Evolutionary conservation across 64 coral and sea anemone species (phyloP), one percentile per base, ranked within the genome.

Genomic region (Montipora foliosa): DNA sequence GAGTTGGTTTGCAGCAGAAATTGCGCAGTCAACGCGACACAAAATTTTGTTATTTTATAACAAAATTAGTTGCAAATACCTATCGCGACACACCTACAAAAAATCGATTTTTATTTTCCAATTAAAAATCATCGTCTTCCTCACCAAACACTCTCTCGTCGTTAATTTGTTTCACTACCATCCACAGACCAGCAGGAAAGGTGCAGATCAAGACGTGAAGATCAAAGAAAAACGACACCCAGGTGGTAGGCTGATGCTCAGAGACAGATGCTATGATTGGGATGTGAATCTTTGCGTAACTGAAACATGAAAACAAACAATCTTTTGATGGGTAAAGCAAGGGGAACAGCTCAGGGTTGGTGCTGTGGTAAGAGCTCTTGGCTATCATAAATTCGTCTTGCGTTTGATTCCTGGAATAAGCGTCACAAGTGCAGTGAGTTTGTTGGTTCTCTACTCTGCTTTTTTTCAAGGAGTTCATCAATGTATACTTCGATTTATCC

Each of bases 181-280:
- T 94, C 98, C 98, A 99, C 3, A 99, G 80, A 2, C 98, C 98
- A 87, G 98, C 98, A 72, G 98, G 98, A 67, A 99, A 99, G 44
- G 98, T 99, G 67, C 98, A 99, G 20, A 90, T 90, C 16, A 99
- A 74, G 55, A 99, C 84, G 20, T 99, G 98, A 49, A 99, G 95
- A 49, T 99, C 98, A 90, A 99, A 99, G 69, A 99, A 99, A 79
- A 99, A 99, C 3, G 98, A 99, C 20, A 99, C 98, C 98, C 98
- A 99, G 0, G 98, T 99, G 13, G 98, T 99, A 3, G 98, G 98
- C 17, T 99, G 98, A 90, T 99, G 98, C 61, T 99, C 98, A 49
- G 98, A 99, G 11, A 99, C 98, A 12, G 98, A 99, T 0, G 98
- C 98, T 74, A 99, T 99, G 55, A 99, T 99, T 1, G 98, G 98